Percentiles rank a stretch among this genome's conserved stretches.
phyloP scores from a whole-genome alignment of 2,888 invertebrate genomes.

The Nomada ruficornis region DNA sequence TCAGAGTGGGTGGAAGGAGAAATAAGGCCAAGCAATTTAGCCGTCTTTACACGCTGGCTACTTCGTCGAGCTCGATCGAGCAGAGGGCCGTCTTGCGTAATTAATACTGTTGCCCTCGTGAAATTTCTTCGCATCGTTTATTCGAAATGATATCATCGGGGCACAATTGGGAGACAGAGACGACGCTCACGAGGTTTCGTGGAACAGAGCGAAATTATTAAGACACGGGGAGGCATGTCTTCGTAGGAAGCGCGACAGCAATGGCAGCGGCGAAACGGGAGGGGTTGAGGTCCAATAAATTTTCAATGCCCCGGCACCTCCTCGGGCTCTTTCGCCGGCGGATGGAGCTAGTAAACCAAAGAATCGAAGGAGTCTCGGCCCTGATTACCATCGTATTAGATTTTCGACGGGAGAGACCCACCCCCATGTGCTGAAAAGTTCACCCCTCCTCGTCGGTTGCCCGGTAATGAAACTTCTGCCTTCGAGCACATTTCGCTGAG shows the following conservation, averaged over 20 bases:
- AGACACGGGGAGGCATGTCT: constrained; percentile 61
- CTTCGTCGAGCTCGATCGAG: no score
- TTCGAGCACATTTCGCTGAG: constrained; percentile 38
- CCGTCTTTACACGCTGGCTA: no score
- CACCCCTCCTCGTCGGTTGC: constrained; percentile 23
- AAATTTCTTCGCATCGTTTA: not conserved
- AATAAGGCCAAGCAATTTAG: no score
- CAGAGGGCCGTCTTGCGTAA: not conserved
- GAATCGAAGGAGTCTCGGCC: constrained; percentile 65
- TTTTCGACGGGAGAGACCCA: constrained; percentile 75
- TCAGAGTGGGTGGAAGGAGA: no score
- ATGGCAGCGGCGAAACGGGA: constrained; percentile 8
- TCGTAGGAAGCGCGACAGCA: constrained; percentile 9
- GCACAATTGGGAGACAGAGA: constrained; percentile 6
- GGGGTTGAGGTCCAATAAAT: constrained; percentile 73
- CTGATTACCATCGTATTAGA: constrained; percentile 82
- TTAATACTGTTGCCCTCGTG: not conserved
- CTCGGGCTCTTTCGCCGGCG: constrained; percentile 50
- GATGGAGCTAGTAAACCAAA: constrained; percentile 63
- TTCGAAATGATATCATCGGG: constrained; percentile 3
- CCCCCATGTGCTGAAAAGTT: constrained; percentile 59
- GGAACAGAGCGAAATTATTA: constrained; percentile 67
- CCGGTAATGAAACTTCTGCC: constrained; percentile 53
- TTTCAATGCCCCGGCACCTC: constrained; percentile 69
- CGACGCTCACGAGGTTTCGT: constrained; percentile 6